A percentile compares a stretch with the other conserved stretches of the same genome.
Conservation (phyloP, 1,140 invertebrate species). For the Argopecten irradians region DNA sequence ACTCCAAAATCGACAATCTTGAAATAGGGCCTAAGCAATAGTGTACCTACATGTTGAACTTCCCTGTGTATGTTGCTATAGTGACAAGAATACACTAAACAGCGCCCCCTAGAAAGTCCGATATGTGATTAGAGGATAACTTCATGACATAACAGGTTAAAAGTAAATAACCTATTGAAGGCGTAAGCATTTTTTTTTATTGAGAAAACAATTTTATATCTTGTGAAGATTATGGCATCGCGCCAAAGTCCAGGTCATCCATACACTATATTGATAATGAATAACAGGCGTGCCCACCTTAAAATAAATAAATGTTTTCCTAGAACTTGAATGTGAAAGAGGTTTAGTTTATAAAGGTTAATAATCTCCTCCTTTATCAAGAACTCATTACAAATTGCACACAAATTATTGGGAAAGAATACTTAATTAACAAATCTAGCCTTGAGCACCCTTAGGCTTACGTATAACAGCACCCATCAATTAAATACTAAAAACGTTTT, state of each 20-base stretch:
- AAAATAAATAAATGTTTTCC: neutral
- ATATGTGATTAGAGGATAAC: neutral
- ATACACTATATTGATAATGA: neutral
- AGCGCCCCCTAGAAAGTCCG: neutral
- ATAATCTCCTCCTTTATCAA: too few species aligned
- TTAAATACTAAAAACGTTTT: too few species aligned
- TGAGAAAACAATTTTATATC: neutral
- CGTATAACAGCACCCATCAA: too few species aligned
- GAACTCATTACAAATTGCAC: too few species aligned
- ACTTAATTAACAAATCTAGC: too few species aligned
- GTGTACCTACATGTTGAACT: neutral
- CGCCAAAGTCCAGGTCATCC: neutral
- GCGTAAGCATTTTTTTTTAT: neutral
- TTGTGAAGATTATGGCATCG: neutral
- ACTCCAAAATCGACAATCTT: neutral
- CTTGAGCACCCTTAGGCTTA: too few species aligned
- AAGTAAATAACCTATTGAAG: neutral
- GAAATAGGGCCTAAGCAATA: slow-evolving; percentile 1
- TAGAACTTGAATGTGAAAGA: too few species aligned
- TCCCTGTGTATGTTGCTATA: neutral
- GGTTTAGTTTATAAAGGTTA: too few species aligned
- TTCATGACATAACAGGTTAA: neutral
- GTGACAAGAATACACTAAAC: neutral
- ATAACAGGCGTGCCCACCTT: neutral
- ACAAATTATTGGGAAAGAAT: too few species aligned